Percentiles rank a stretch among this genome's conserved stretches.
phyloP scores from a whole-genome alignment of 1,140 invertebrate genomes.

The Microplitis mediator region DNA sequence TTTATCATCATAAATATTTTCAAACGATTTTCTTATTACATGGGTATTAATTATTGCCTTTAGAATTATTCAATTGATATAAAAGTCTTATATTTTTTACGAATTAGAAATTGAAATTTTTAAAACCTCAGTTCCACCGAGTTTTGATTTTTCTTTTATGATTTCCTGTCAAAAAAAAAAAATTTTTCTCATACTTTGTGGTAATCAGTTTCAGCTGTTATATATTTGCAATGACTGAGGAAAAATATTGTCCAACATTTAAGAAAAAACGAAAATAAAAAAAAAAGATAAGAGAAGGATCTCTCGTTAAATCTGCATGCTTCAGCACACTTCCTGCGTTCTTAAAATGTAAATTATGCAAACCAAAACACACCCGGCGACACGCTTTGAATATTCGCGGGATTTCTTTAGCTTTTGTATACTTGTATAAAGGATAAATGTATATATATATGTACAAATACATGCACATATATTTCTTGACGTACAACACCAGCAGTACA shows the following conservation, averaged over 20 bases:
- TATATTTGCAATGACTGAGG: background rate
- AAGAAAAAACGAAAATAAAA: background rate
- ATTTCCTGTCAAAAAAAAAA: background rate
- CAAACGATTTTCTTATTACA: no score
- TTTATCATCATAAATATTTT: no score
- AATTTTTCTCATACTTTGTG: background rate
- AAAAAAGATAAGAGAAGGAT: background rate
- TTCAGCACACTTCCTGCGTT: constrained; percentile 28
- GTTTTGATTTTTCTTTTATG: no score
- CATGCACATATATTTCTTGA: no score
- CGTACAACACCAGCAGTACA: no score
- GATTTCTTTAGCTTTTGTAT: background rate
- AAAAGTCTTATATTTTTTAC: no score
- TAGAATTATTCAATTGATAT: no score
- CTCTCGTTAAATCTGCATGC: constrained; percentile 23
- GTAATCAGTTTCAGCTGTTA: background rate
- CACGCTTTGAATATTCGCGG: constrained; percentile 33
- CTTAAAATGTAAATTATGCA: constrained; percentile 27
- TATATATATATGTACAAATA: no score
- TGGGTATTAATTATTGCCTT: no score
- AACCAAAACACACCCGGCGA: constrained; percentile 26
- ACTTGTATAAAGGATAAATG: no score
- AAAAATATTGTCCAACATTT: background rate
- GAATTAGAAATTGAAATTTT: no score
- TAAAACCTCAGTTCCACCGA: no score